phyloP scores from a whole-genome alignment of 2,888 invertebrate species.

The Meganola albula region DNA sequence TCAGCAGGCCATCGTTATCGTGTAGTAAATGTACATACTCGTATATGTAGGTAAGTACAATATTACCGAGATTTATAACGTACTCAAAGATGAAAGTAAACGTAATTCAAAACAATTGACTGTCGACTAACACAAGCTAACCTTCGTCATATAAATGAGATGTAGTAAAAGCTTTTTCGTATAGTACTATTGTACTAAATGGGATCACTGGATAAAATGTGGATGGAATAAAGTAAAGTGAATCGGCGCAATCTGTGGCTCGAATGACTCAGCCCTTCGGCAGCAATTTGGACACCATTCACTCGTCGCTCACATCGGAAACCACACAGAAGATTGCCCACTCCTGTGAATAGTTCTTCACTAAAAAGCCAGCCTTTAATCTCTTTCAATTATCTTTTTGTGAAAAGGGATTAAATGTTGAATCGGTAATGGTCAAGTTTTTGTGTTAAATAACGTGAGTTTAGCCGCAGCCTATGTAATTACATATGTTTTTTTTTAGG shows the following conservation, averaged over 20 bases:
- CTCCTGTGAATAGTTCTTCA: slow-evolving; percentile 44
- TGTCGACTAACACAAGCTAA: neutral
- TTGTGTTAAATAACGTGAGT: too few species aligned
- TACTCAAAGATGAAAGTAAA: too few species aligned
- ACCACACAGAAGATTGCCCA: slow-evolving; percentile 59
- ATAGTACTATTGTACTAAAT: slow-evolving; percentile 25
- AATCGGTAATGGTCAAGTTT: slow-evolving; percentile 22
- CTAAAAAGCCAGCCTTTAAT: slow-evolving; percentile 44
- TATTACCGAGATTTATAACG: too few species aligned
- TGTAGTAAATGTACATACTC: too few species aligned
- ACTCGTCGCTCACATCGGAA: slow-evolving; percentile 54
- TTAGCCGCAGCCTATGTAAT: too few species aligned
- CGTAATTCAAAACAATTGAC: neutral
- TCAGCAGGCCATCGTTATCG: slow-evolving; percentile 3
- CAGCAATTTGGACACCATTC: slow-evolving; percentile 68
- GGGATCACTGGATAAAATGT: slow-evolving; percentile 38
- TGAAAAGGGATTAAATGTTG: slow-evolving; percentile 31
- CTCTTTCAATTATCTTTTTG: slow-evolving; percentile 33
- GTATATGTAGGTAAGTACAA: too few species aligned
- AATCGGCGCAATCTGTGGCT: slow-evolving; percentile 55
- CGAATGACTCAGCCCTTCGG: slow-evolving; percentile 60
- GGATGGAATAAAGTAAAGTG: slow-evolving; percentile 47
- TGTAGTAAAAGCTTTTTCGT: slow-evolving; percentile 12
- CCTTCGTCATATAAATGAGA: slow-evolving; percentile 1
- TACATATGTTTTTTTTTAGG: too few species aligned